These are phyloP conservation scores for Tineola bisselliella DNA, from an alignment of 2,888 invertebrate genomes.

Conservation along the genomic window DNA sequence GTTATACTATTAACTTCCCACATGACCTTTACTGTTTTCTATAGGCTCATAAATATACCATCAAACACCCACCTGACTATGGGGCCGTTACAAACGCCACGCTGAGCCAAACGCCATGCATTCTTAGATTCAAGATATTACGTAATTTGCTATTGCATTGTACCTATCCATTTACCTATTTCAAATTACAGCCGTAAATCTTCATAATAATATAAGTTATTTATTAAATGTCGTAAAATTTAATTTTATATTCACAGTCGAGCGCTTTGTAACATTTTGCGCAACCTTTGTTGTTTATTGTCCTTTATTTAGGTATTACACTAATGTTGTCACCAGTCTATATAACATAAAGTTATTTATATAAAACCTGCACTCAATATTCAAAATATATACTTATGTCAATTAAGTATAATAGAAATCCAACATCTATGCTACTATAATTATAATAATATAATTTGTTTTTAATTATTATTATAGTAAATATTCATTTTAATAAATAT, in stretches of 20 bases:
- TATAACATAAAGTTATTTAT: neutral
- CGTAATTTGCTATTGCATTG: slow-evolving; percentile 9
- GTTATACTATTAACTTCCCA: neutral
- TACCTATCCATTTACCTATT: neutral
- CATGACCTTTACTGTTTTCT: slow-evolving; percentile 4
- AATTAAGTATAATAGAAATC: too few relatives aligned
- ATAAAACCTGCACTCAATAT: too few relatives aligned
- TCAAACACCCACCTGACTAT: slow-evolving; percentile 2
- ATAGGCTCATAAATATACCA: neutral
- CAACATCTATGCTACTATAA: too few relatives aligned
- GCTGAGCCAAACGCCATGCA: slow-evolving; percentile 9
- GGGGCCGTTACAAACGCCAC: neutral
- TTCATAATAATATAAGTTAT: slow-evolving; percentile 2
- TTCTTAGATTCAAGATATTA: slow-evolving; percentile 3
- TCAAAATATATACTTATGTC: too few relatives aligned
- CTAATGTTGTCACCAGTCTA: neutral
- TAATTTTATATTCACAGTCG: slow-evolving; percentile 6
- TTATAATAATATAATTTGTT: too few relatives aligned
- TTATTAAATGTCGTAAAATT: slow-evolving; percentile 4
- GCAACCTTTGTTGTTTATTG: neutral
- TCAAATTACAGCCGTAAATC: slow-evolving; percentile 5
- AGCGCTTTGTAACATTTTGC: neutral
- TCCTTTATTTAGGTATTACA: neutral
- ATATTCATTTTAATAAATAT: too few relatives aligned
- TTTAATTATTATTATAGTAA: too few relatives aligned